Evolutionary conservation across 2,797 vertebrate species (phyloP).

Genomic region (Capromys pilorides): DNA sequence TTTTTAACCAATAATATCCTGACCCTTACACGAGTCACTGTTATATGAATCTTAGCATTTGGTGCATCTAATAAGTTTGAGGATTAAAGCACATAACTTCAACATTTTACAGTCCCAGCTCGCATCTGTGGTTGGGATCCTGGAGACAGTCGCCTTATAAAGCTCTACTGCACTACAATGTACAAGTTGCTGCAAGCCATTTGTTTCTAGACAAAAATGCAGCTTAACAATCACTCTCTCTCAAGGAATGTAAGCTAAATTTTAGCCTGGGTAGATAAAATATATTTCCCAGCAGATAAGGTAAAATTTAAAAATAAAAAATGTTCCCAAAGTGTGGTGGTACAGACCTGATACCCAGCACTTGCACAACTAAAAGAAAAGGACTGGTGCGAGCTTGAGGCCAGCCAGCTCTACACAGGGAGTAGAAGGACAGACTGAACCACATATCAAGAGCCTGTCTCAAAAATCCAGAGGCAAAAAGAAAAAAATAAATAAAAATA

Average conservation of each 20-base stretch:
- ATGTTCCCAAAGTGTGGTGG: neutral
- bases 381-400: neutral
- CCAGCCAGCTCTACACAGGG: neutral
- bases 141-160: neutral
- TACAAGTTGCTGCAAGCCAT: neutral
- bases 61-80: neutral
- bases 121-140: neutral
- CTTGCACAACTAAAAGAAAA: neutral
- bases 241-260: neutral
- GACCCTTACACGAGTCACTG: neutral
- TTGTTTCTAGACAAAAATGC: constrained; percentile 40
- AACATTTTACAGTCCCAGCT: constrained; percentile 29
- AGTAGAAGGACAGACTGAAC: neutral
- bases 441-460: neutral
- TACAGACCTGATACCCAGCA: neutral
- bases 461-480: neutral
- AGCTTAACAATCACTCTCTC: constrained; percentile 45
- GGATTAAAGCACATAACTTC: constrained; percentile 12
- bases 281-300: neutral
- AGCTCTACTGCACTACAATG: neutral
- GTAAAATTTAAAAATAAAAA: constrained; percentile 61
- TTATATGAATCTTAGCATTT: constrained; percentile 17
- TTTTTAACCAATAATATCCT: neutral
- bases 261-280: neutral
- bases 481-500: too few species aligned